Conservation (phyloP, 2,888 invertebrate genomes). For the Polyommatus icarus region DNA sequence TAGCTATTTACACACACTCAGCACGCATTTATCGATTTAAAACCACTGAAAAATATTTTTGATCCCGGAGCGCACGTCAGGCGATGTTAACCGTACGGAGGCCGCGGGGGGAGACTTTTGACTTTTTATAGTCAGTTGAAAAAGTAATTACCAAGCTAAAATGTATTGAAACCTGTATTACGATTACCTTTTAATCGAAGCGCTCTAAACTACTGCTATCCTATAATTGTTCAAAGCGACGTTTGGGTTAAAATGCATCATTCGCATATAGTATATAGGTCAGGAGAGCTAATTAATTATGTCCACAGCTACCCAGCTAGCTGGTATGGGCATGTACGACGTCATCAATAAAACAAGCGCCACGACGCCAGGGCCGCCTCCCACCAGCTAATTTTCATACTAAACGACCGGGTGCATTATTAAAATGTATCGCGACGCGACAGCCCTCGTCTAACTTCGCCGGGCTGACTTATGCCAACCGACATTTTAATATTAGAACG, state of each 20-base stretch:
- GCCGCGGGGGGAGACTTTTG: too few relatives aligned
- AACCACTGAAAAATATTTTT: too few relatives aligned
- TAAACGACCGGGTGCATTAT: constrained; percentile 77
- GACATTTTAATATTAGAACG: constrained; percentile 42
- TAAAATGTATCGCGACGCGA: constrained; percentile 72
- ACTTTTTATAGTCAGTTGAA: too few relatives aligned
- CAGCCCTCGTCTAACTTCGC: constrained; percentile 62
- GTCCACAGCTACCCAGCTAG: constrained; percentile 21
- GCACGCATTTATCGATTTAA: too few relatives aligned
- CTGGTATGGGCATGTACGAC: constrained; percentile 34
- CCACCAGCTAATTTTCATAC: constrained; percentile 77
- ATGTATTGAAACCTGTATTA: too few relatives aligned
- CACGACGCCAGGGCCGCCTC: constrained; percentile 54
- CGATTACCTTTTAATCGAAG: neutral
- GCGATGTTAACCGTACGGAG: too few relatives aligned
- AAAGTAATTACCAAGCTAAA: too few relatives aligned
- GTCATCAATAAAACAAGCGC: constrained; percentile 65
- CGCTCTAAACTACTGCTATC: neutral
- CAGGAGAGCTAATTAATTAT: constrained; percentile 35
- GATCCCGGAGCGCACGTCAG: too few relatives aligned
- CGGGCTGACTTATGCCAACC: constrained; percentile 45
- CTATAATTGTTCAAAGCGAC: constrained; percentile 30
- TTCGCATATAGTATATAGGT: constrained; percentile 15
- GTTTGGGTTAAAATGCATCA: constrained; percentile 18
- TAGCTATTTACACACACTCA: too few relatives aligned